A percentile compares a stretch with the other conserved stretches of the same genome.
Conservation (phyloP, 2,113 vertebrate species). For the Spizaetus ornatus region DNA sequence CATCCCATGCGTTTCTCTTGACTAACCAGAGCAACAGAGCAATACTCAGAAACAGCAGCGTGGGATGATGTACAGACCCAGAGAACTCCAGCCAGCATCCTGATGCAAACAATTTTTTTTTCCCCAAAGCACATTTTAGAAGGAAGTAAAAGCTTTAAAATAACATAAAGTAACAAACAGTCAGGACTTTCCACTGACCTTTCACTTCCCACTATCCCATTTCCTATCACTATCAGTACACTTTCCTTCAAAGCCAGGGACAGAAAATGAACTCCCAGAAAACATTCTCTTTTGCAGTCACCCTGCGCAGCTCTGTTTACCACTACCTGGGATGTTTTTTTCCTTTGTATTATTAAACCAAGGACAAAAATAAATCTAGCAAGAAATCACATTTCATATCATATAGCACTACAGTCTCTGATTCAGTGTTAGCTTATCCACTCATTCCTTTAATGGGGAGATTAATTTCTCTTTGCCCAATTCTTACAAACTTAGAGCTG, state of each 20-base stretch:
- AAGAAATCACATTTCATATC: background rate
- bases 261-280: conserved; percentile 6
- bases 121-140: background rate
- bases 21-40: background rate
- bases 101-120: background rate
- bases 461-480: background rate
- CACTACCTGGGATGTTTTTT: background rate
- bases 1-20: background rate
- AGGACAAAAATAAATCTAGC: background rate
- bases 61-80: background rate
- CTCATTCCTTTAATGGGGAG: background rate
- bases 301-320: background rate
- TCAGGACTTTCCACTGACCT: conserved; percentile 57
- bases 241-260: conserved; percentile 36
- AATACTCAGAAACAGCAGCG: background rate
- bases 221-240: conserved; percentile 54
- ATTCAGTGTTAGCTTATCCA: background rate
- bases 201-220: conserved; percentile 33
- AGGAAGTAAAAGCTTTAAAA: conserved; percentile 44
- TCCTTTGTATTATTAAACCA: background rate
- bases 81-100: background rate
- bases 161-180: conserved; percentile 23
- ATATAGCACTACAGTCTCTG: background rate
- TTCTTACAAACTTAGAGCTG: background rate
- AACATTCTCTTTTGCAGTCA: background rate